These are phyloP conservation scores for Drosophila subobscura DNA, from an alignment of 1,140 invertebrate genomes.

Conservation along the genomic window DNA sequence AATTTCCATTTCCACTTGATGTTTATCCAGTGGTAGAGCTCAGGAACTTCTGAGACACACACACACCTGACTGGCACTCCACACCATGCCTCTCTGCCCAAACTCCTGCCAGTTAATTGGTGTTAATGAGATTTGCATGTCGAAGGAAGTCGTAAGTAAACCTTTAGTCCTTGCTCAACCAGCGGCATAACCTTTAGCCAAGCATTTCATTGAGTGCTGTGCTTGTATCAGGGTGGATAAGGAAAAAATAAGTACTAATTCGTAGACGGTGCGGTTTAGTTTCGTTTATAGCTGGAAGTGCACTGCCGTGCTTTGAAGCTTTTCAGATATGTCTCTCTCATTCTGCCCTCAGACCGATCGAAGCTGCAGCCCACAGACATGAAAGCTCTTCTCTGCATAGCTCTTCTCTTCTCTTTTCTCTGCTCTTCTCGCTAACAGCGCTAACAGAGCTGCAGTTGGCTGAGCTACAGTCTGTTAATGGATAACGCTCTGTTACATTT, in stretches of 20 bases:
- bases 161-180: constrained; percentile 25
- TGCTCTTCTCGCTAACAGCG: no score
- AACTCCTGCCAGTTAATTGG: constrained; percentile 30
- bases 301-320: no score
- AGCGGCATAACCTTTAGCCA: background rate
- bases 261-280: no score
- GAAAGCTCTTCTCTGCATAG: no score
- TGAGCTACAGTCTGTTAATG: no score
- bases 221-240: background rate
- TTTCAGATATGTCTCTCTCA: no score
- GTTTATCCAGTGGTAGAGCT: background rate
- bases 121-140: constrained; percentile 57
- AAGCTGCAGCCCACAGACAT: no score
- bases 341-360: no score
- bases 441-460: no score
- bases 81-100: background rate
- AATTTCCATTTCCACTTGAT: constrained; percentile 12
- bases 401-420: no score
- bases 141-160: constrained; percentile 5
- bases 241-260: background rate
- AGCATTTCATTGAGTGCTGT: background rate
- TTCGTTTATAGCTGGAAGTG: no score
- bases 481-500: no score
- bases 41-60: constrained; percentile 15
- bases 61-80: constrained; percentile 8